Percentiles rank a stretch among this genome's conserved stretches.
These are phyloP conservation scores for Frankliniella fusca DNA, from an alignment of 2,888 invertebrate species.

Conservation along the genomic window DNA sequence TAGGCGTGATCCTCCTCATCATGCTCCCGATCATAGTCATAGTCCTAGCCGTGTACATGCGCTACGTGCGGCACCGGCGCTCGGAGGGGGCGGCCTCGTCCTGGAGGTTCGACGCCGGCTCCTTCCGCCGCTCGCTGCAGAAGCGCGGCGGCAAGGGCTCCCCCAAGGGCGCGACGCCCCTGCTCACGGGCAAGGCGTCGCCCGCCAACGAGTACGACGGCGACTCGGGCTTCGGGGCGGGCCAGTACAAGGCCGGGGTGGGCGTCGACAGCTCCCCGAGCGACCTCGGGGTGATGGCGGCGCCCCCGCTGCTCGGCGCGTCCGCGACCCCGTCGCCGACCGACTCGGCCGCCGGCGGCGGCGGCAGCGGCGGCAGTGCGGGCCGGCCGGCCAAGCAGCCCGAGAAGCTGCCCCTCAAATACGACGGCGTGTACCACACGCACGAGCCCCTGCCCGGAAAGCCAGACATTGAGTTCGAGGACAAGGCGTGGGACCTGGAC, in stretches of 20 bases:
- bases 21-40: constrained; percentile 63
- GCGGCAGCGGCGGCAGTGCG: constrained; percentile 27
- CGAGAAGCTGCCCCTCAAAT: constrained; percentile 62
- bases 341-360: constrained; percentile 28
- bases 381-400: constrained; percentile 52
- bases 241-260: constrained; percentile 38
- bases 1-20: constrained; percentile 67
- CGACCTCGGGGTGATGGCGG: background rate
- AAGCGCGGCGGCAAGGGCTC: background rate
- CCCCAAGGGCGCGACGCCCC: background rate
- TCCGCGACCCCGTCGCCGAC: constrained; percentile 25
- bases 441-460: constrained; percentile 73
- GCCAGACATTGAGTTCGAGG: constrained; percentile 74
- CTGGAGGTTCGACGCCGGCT: constrained; percentile 32
- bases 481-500: constrained; percentile 71
- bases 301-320: constrained; percentile 10
- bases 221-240: constrained; percentile 20
- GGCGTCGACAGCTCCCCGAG: constrained; percentile 39
- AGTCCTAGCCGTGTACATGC: constrained; percentile 55
- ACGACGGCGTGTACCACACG: constrained; percentile 78
- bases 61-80: background rate
- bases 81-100: constrained; percentile 33
- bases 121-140: background rate
- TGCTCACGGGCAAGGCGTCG: background rate
- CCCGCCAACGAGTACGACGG: background rate